Base-by-base conservation (phyloP, 2,888 invertebrate genomes). In the Syrphus vitripennis region DNA sequence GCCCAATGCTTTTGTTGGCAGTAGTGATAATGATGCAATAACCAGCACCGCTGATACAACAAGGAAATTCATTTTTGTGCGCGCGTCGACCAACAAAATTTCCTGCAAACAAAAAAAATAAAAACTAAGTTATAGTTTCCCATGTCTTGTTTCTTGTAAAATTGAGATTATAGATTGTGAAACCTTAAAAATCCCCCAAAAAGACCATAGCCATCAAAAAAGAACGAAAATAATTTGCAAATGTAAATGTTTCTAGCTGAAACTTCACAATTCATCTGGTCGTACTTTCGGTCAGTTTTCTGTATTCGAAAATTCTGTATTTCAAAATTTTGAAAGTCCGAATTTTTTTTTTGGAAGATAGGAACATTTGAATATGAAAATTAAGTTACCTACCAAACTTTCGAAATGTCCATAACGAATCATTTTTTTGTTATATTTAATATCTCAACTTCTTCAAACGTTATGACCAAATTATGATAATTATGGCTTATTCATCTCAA, bases 1-100 rank as follows among this genome's bases (percentile, higher is more conserved):
- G 84, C 90, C 92, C 82, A 88, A 88, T 83, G 89, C 89, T 70
- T 90, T 91, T 86, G 89, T 89, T 83, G 90, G 90, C 88, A 91
- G 87, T 87, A 91, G 87, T 87, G 91, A 89, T 81, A 92, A 87
- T 80, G 90, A 89, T 81, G 90, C 90, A 84, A 90, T 90, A 74
- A 89, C 90, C 82, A 90, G 88, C 88, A 90, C 88, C 87, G 90
- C 82, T 53, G 86, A 86, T 70, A 82, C 86, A 24, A 86, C 77
- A 45, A 86, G 82, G 37, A 86, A 86, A 86, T 86, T 86, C 86
- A 86, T 86, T 50, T 82, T 86, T 82, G 77, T 77, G 53, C 14
- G 34, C 57, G 31, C 55, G n/a, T n/a, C 40, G n/a, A 65, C 19
- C 16, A 69, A 48, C 37, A 2, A 81, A 63, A 48, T 48, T 50